phyloP scores from a whole-genome alignment of 2,113 vertebrate genomes.

The Esox niger region DNA sequence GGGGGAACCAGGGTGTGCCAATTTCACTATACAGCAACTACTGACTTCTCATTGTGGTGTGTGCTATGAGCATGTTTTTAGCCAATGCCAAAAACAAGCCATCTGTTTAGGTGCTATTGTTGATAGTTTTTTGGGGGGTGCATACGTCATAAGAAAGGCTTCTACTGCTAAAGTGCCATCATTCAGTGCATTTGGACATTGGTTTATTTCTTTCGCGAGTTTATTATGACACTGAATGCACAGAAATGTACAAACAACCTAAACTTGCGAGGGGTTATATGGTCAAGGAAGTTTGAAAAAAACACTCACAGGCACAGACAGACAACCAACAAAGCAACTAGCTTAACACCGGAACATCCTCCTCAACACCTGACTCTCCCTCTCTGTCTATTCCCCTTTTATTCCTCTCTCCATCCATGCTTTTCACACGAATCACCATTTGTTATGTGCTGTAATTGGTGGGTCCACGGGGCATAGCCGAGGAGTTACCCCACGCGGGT shows the following conservation, averaged over 20 bases:
- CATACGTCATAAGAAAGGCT: background rate
- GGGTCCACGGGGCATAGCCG: slow-evolving; percentile 45
- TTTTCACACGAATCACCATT: slow-evolving; percentile 3
- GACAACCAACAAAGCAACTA: background rate
- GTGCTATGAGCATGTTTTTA: background rate
- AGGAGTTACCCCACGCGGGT: slow-evolving; percentile 32
- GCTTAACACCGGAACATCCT: background rate
- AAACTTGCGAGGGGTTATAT: background rate
- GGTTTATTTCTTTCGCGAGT: background rate
- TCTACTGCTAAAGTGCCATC: background rate
- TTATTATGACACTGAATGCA: background rate
- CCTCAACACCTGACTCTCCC: background rate
- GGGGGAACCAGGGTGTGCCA: slow-evolving; percentile 57
- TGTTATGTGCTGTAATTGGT: slow-evolving; percentile 55
- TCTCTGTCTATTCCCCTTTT: background rate
- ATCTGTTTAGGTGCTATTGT: background rate
- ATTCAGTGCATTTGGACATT: background rate
- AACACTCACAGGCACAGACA: background rate
- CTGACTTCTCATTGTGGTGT: background rate
- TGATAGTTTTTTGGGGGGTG: background rate
- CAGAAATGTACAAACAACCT: background rate
- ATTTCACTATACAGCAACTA: slow-evolving; percentile 54
- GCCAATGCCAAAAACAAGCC: background rate
- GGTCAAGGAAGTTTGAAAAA: background rate
- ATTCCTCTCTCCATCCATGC: background rate